phyloP scores from a whole-genome alignment of 2,888 invertebrate genomes.

The Cosmopolites sordidus region DNA sequence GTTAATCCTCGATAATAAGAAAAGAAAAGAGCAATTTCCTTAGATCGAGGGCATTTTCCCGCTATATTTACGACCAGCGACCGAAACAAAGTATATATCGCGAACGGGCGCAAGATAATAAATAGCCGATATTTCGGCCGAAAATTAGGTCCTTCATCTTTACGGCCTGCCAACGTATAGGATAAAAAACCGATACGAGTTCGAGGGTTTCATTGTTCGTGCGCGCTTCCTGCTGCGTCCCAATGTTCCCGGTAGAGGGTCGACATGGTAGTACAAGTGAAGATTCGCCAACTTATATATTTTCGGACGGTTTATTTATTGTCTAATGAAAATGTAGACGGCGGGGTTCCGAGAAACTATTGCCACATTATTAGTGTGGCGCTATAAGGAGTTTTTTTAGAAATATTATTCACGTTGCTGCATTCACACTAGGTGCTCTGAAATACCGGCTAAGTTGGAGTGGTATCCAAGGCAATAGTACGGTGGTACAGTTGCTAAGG shows the following conservation, averaged over 20 bases:
- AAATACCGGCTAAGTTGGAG: no score
- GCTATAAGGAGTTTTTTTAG: no score
- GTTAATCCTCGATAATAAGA: no score
- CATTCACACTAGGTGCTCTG: no score
- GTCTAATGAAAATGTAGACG: neutral
- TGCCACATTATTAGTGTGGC: no score
- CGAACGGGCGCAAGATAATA: constrained; percentile 36
- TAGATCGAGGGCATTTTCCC: neutral
- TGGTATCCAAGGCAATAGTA: no score
- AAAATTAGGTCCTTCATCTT: constrained; percentile 48
- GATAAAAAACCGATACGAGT: constrained; percentile 46
- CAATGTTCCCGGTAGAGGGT: constrained; percentile 37
- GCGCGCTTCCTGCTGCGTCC: constrained; percentile 43
- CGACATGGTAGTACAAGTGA: neutral
- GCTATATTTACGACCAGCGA: neutral
- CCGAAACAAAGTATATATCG: neutral
- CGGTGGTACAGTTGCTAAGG: no score
- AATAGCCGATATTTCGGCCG: constrained; percentile 45
- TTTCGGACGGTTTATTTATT: neutral
- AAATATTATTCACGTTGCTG: no score
- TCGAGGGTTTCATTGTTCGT: constrained; percentile 45
- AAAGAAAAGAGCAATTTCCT: no score
- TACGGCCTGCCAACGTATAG: constrained; percentile 46
- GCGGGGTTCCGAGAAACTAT: no score
- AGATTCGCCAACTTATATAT: constrained; percentile 1